A percentile compares a stretch with the other conserved stretches of the same genome.
Evolutionary conservation across 2,113 vertebrate species (phyloP).

Genomic region (Emberiza fucata): DNA sequence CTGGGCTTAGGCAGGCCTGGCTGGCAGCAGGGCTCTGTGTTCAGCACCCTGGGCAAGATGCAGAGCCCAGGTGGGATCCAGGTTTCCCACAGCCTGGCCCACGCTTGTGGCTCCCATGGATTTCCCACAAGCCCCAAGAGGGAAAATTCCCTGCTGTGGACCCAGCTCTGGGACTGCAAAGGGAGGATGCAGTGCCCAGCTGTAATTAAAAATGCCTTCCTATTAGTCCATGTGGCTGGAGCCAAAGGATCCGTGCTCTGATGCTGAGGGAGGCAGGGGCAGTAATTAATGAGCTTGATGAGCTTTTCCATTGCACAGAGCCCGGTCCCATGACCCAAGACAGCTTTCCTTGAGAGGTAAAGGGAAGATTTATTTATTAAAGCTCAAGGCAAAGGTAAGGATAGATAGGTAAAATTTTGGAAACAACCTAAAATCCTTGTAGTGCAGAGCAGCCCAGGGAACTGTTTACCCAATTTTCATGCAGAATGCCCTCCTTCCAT

Average conservation of each 20-base stretch:
- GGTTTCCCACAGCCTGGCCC: not conserved
- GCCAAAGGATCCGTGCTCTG: not conserved
- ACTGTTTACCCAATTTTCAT: conserved; percentile 18
- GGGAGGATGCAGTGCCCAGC: not conserved
- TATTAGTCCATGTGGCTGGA: not conserved
- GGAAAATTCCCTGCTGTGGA: not conserved
- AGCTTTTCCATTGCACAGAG: conserved; percentile 4
- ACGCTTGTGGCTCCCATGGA: not conserved
- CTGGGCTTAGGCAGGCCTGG: not conserved
- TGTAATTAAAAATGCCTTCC: conserved; percentile 22
- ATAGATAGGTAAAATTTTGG: conserved; percentile 17
- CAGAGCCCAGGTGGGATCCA: not conserved
- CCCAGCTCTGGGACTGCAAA: not conserved
- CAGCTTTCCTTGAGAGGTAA: not conserved
- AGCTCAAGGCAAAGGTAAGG: conserved; percentile 35
- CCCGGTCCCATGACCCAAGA: not conserved
- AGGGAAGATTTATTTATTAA: conserved; percentile 20
- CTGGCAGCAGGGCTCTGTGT: not conserved
- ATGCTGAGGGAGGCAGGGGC: conserved; percentile 9
- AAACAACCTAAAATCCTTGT: conserved; percentile 58
- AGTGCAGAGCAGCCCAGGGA: conserved; percentile 36
- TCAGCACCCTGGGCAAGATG: not conserved
- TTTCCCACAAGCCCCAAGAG: not conserved
- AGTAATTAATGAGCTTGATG: conserved; percentile 47
- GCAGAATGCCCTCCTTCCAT: conserved; percentile 52